These are phyloP conservation scores for Tenthredo mesomela DNA, from an alignment of 2,888 invertebrate species.

Conservation along the genomic window DNA sequence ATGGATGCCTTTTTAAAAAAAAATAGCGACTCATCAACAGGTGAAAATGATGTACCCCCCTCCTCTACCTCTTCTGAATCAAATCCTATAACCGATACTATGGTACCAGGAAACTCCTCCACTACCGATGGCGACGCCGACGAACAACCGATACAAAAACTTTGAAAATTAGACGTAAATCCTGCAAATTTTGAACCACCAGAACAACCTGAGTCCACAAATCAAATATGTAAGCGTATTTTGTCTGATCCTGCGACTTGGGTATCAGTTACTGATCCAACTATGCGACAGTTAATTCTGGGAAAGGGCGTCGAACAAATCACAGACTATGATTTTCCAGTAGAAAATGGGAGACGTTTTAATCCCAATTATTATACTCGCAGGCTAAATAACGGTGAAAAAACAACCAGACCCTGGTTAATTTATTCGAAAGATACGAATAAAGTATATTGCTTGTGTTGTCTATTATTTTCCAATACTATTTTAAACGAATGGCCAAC, in stretches of 20 bases:
- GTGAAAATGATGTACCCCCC: constrained; percentile 19
- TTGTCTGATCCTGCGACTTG: constrained; percentile 27
- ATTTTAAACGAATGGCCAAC: constrained; percentile 33
- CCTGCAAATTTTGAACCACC: constrained; percentile 11
- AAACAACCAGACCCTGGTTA: constrained; percentile 54
- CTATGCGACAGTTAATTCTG: constrained; percentile 42
- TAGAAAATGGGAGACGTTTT: too few species aligned
- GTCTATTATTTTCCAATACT: constrained; percentile 57
- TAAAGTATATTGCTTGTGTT: constrained; percentile 57
- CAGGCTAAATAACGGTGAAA: constrained; percentile 56
- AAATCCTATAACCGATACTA: constrained; percentile 23
- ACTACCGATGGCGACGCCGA: constrained; percentile 24
- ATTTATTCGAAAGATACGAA: constrained; percentile 53
- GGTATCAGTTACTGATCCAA: constrained; percentile 54
- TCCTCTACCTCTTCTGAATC: constrained; percentile 31
- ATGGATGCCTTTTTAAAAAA: neutral
- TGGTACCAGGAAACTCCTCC: constrained; percentile 23
- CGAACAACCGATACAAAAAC: constrained; percentile 28
- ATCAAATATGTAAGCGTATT: constrained; percentile 24
- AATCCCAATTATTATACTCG: constrained; percentile 54
- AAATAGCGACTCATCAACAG: constrained; percentile 7
- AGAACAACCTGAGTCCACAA: constrained; percentile 23
- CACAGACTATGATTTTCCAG: constrained; percentile 39
- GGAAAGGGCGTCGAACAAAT: constrained; percentile 11
- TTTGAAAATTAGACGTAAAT: constrained; percentile 7